These are phyloP conservation scores for Eretmochelys imbricata DNA, from an alignment of 2,113 vertebrate species.

Conservation along the genomic window DNA sequence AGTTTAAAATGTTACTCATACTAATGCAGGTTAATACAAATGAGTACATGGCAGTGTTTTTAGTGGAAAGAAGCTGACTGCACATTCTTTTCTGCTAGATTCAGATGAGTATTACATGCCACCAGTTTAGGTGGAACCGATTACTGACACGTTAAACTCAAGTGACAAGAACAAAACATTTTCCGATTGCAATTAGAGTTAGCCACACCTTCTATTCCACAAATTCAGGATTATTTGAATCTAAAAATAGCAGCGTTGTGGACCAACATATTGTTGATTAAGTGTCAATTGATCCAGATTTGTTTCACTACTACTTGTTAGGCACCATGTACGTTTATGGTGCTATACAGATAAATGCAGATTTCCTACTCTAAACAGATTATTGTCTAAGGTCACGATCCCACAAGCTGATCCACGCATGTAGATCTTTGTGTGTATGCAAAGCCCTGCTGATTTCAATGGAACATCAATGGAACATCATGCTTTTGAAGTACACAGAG, in stretches of 20 bases:
- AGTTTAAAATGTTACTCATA: background rate
- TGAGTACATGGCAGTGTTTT: background rate
- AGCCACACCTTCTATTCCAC: background rate
- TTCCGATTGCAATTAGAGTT: background rate
- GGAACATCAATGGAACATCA: rapidly evolving
- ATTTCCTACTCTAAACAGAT: background rate
- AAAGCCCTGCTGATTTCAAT: rapidly evolving
- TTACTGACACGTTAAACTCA: background rate
- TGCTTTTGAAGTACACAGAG: background rate
- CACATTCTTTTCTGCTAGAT: background rate
- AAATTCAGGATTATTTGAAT: background rate
- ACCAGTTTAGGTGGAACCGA: background rate
- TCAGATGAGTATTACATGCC: background rate
- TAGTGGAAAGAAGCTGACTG: background rate
- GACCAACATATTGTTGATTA: background rate
- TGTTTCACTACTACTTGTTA: background rate
- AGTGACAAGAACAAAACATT: background rate
- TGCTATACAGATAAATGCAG: background rate
- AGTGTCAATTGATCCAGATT: background rate
- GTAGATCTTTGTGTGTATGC: rapidly evolving
- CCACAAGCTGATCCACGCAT: rapidly evolving
- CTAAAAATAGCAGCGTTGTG: rapidly evolving
- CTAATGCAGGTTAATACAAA: background rate
- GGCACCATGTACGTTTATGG: rapidly evolving
- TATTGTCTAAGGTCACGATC: background rate